These are phyloP conservation scores for Nasonia giraulti DNA, from an alignment of 1,140 invertebrate genomes.

Conservation along the genomic window DNA sequence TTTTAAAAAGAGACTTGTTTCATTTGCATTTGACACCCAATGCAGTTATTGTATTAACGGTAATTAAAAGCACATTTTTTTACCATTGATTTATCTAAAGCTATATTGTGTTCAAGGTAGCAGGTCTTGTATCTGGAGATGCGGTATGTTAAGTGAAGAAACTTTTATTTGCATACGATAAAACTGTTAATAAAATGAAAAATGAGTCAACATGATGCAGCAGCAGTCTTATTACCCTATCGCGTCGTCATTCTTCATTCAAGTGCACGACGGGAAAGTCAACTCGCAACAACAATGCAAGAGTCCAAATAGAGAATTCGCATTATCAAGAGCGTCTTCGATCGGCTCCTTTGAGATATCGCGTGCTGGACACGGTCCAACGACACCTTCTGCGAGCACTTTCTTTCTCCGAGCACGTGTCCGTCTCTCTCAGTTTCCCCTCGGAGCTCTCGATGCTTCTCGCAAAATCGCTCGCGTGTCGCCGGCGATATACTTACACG, in stretches of 20 bases:
- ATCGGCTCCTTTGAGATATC: neutral
- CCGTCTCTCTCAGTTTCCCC: neutral
- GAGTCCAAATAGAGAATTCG: neutral
- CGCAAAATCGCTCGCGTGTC: slow-evolving; percentile 49
- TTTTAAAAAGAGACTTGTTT: no score
- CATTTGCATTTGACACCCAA: neutral
- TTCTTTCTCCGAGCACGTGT: slow-evolving; percentile 12
- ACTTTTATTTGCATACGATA: neutral
- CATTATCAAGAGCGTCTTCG: neutral
- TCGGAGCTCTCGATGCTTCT: neutral
- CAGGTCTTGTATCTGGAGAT: neutral
- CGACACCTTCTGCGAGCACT: neutral
- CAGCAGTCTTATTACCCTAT: neutral
- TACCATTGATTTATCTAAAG: neutral
- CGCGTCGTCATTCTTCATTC: neutral
- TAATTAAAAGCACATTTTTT: neutral
- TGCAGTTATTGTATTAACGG: neutral
- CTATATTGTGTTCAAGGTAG: neutral
- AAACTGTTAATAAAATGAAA: neutral
- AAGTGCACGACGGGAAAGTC: neutral
- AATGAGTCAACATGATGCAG: neutral
- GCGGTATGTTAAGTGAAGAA: neutral
- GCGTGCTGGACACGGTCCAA: slow-evolving; percentile 14
- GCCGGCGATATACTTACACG: no score
- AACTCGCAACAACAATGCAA: neutral